Base-by-base conservation (phyloP, 2,797 vertebrate genomes). In the Mionectes olivaceus region DNA sequence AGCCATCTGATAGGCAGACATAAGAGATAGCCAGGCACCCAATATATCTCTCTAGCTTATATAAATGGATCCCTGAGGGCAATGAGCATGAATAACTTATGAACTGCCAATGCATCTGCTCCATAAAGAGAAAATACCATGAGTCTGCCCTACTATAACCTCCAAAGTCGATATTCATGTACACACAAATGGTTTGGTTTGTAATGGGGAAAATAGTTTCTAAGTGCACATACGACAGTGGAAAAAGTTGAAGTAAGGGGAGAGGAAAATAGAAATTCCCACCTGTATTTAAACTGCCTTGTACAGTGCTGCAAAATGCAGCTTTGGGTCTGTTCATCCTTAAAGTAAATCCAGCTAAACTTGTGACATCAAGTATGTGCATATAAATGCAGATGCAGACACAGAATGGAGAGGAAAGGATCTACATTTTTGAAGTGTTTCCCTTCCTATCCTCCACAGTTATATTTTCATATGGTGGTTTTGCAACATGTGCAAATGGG, bases 401-500 rank as follows among this genome's bases (percentile, higher is more conserved):
- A 61, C 11, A 57, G 53, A 79, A 60, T 23, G 70, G 84, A 47
- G 68, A 93, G 90, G 18, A 44, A 89, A 91, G 32, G 30, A 93
- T 70, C 49, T 55, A 5, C 53, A 64, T 90, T 94, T 95, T 78
- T 87, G 8, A 82, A 90, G 19, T 17, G n/a, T 60, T 19, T 30
- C 9, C 6, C 41, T 73, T 50, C 32, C 59, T 86, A 28, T 55
- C 21, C 46, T 73, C 30, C 71, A 71, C 60, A 80, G 57, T 76
- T 87, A 41, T 70, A 50, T 89, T 93, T 95, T 84, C 21, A 8
- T 83, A 49, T 65, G 70, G 49, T 73, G 21, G 53, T 39, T 93
- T 93, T 95, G 76, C 85, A 96, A 94, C 44, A 68, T 85, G 90
- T 92, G 94, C 93, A 96, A 94, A 89, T 73, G 27, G 75, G 64